Conservation (phyloP, 2,888 invertebrate species). For the Metellina segmentata region DNA sequence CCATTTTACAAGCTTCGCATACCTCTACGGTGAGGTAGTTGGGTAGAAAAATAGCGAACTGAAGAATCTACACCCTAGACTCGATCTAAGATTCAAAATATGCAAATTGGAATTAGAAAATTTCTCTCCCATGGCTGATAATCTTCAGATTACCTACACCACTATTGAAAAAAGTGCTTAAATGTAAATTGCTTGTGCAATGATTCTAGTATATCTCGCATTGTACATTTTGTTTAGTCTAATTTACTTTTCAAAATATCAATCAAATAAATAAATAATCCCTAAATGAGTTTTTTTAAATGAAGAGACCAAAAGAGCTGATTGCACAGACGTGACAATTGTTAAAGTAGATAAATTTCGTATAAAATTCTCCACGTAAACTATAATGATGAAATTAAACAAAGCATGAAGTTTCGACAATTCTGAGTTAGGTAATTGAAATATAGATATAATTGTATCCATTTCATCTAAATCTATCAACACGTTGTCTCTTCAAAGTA, state of each 20-base stretch:
- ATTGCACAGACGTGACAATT: slow-evolving; percentile 63
- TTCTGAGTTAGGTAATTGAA: too few species aligned
- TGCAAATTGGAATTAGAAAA: slow-evolving; percentile 61
- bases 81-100: slow-evolving; percentile 56
- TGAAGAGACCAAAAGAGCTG: slow-evolving; percentile 26
- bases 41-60: slow-evolving; percentile 67
- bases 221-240: slow-evolving; percentile 20
- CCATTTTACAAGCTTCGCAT: slow-evolving; percentile 49
- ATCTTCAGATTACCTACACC: slow-evolving; percentile 9
- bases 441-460: too few species aligned
- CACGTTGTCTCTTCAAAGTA: neutral
- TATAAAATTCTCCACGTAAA: neutral
- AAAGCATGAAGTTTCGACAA: too few species aligned
- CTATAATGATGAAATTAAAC: too few species aligned
- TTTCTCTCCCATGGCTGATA: slow-evolving; percentile 31
- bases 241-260: slow-evolving; percentile 23
- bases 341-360: neutral
- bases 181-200: slow-evolving; percentile 63
- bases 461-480: neutral
- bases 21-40: slow-evolving; percentile 33
- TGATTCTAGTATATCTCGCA: slow-evolving; percentile 47
- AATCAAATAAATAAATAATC: slow-evolving; percentile 8
- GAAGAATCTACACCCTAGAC: slow-evolving; percentile 56
- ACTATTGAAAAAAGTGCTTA: slow-evolving; percentile 64
- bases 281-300: neutral